Conservation (phyloP, 2,113 vertebrate genomes). For the Coryphaenoides rupestris region DNA sequence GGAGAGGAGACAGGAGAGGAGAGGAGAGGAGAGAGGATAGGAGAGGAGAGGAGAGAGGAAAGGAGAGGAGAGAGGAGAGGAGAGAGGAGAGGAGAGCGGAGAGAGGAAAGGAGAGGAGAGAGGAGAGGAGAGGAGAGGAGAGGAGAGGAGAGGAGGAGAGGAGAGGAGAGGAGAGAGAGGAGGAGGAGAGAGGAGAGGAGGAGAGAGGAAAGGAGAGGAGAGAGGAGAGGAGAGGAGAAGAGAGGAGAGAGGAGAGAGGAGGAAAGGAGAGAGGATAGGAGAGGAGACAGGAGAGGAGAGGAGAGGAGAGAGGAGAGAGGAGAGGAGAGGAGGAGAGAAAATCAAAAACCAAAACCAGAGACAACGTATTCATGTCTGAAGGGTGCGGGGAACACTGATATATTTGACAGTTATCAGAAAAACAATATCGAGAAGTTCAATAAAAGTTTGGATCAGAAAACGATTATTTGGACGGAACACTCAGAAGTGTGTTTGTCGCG, state of each 20-base stretch:
- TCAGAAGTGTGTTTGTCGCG: too few species aligned
- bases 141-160: conserved; percentile 18
- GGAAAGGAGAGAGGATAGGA: conserved; percentile 33
- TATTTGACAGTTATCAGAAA: too few species aligned
- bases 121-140: conserved; percentile 33
- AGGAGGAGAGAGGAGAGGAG: conserved; percentile 28
- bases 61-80: conserved; percentile 23
- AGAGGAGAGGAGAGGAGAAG: conserved; percentile 32
- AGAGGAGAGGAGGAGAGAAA: too few species aligned
- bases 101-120: too few species aligned
- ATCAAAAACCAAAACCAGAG: too few species aligned
- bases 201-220: conserved; percentile 13
- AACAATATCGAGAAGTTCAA: too few species aligned
- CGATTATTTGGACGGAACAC: too few species aligned
- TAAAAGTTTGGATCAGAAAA: too few species aligned
- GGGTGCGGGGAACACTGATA: too few species aligned
- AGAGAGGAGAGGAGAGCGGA: conserved; percentile 9
- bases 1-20: conserved; percentile 26
- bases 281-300: conserved; percentile 14
- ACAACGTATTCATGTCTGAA: too few species aligned
- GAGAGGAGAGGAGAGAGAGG: conserved; percentile 26
- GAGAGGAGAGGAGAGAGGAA: conserved; percentile 24
- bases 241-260: conserved; percentile 17
- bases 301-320: conserved; percentile 29
- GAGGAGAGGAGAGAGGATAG: conserved; percentile 21